Conservation (phyloP, 1,140 invertebrate genomes). For the Nasonia giraulti region DNA sequence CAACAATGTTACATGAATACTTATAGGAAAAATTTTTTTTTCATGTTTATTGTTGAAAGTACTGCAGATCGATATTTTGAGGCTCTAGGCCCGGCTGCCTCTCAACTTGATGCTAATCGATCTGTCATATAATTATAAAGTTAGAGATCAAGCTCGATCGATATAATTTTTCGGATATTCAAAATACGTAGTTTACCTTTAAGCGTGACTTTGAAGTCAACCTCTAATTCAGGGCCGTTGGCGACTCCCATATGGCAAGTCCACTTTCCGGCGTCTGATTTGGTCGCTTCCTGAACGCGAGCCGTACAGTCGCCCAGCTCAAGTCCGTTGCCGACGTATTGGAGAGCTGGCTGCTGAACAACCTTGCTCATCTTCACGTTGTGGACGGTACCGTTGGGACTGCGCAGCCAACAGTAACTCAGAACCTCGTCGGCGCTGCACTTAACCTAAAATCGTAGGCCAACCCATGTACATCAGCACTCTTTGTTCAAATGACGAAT, state of each 20-base stretch:
- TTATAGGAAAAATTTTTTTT: too few relatives aligned
- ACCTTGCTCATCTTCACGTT: background rate
- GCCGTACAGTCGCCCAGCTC: slow-evolving; percentile 63
- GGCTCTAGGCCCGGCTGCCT: too few relatives aligned
- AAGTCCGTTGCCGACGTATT: slow-evolving; percentile 61
- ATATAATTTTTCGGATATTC: background rate
- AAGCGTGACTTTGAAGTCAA: slow-evolving; percentile 59
- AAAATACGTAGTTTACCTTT: slow-evolving; percentile 56
- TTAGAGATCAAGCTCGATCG: too few relatives aligned
- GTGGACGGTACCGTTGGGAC: slow-evolving; percentile 62
- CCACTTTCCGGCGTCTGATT: slow-evolving; percentile 62
- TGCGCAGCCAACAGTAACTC: slow-evolving; percentile 66
- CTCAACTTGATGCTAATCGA: too few relatives aligned
- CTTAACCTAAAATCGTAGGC: slow-evolving; percentile 58
- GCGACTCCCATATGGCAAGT: slow-evolving; percentile 62
- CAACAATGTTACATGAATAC: too few relatives aligned
- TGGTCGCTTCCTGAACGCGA: slow-evolving; percentile 54
- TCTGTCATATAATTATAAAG: too few relatives aligned
- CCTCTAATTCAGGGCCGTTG: slow-evolving; percentile 56
- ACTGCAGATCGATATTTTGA: too few relatives aligned
- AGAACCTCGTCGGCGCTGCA: slow-evolving; percentile 59
- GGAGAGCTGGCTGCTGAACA: background rate
- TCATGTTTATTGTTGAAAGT: too few relatives aligned
- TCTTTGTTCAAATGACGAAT: too few relatives aligned
- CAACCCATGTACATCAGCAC: background rate